A percentile compares a stretch with the other conserved stretches of the same genome.
phyloP scores from a whole-genome alignment of 2,797 vertebrate genomes.

The Naso thynnoides region DNA sequence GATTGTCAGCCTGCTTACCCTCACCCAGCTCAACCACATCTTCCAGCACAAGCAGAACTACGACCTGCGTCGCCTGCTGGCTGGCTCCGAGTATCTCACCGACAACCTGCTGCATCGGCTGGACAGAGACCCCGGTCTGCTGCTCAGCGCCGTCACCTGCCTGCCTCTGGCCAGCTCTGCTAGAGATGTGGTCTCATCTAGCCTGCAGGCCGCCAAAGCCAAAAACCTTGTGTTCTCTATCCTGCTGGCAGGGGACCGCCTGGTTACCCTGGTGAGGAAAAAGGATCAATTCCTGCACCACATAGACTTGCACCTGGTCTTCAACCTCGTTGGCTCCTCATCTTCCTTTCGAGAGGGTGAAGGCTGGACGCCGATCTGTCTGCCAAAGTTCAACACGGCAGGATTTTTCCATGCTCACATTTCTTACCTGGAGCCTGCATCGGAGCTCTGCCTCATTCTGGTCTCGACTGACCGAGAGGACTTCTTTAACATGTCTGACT shows the following conservation, averaged over 20 bases:
- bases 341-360: constrained; percentile 96
- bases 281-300: constrained; percentile 97
- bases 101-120: constrained; percentile 93
- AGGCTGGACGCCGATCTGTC: constrained; percentile 97
- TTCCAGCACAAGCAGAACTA: constrained; percentile 98
- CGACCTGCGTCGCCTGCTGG: constrained; percentile 93
- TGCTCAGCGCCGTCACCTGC: constrained; percentile 94
- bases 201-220: constrained; percentile 93
- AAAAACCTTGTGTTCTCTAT: constrained; percentile 96
- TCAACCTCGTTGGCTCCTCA: constrained; percentile 96
- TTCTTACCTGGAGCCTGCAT: constrained; percentile 93
- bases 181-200: constrained; percentile 89
- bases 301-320: constrained; percentile 96
- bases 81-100: constrained; percentile 95
- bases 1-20: constrained; percentile 96
- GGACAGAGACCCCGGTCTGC: constrained; percentile 92
- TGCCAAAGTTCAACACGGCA: constrained; percentile 95
- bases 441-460: constrained; percentile 94
- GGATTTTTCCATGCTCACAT: constrained; percentile 98
- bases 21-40: constrained; percentile 95
- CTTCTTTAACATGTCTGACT: constrained; percentile 96
- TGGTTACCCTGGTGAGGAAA: constrained; percentile 94
- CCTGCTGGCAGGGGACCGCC: constrained; percentile 90
- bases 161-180: constrained; percentile 88
- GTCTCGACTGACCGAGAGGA: constrained; percentile 96